Evolutionary conservation across 2,797 vertebrate genomes (phyloP).

Genomic region (Spinus olivaceus): DNA sequence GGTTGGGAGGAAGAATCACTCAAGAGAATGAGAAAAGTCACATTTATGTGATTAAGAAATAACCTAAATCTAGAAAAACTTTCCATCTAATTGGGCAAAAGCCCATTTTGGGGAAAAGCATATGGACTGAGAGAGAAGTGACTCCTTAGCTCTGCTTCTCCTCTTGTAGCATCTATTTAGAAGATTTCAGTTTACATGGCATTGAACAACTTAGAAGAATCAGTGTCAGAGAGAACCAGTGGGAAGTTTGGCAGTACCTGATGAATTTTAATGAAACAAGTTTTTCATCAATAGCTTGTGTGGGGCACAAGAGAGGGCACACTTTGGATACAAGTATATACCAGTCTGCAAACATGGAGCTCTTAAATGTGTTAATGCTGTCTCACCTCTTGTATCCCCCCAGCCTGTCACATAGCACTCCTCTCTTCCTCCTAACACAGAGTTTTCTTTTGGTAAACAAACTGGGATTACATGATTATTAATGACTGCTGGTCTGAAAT

Average conservation of each 20-base stretch:
- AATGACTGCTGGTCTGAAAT: slow-evolving; percentile 83
- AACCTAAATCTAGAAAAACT: not conserved
- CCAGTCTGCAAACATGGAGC: not conserved
- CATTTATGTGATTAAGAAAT: not conserved
- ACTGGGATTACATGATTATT: slow-evolving; percentile 82
- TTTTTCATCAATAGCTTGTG: not conserved
- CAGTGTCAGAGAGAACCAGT: not conserved
- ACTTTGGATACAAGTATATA: not conserved
- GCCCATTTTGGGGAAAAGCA: not conserved
- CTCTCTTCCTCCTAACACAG: slow-evolving; percentile 81
- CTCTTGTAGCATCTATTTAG: not conserved
- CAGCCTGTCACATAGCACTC: slow-evolving; percentile 92
- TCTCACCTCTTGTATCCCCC: slow-evolving; percentile 90
- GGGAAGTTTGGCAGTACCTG: not conserved
- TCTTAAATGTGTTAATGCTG: not conserved
- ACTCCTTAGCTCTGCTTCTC: not conserved
- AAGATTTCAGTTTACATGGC: not conserved
- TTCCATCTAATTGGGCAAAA: not conserved
- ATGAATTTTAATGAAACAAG: not conserved
- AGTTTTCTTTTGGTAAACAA: slow-evolving; percentile 85
- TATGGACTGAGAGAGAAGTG: not conserved
- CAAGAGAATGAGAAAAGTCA: not conserved
- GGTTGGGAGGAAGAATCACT: not conserved
- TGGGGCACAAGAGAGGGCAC: not conserved
- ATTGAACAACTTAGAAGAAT: not conserved